These are phyloP conservation scores for Chaetodon trifascialis DNA, from an alignment of 2,113 vertebrate species.

Conservation along the genomic window DNA sequence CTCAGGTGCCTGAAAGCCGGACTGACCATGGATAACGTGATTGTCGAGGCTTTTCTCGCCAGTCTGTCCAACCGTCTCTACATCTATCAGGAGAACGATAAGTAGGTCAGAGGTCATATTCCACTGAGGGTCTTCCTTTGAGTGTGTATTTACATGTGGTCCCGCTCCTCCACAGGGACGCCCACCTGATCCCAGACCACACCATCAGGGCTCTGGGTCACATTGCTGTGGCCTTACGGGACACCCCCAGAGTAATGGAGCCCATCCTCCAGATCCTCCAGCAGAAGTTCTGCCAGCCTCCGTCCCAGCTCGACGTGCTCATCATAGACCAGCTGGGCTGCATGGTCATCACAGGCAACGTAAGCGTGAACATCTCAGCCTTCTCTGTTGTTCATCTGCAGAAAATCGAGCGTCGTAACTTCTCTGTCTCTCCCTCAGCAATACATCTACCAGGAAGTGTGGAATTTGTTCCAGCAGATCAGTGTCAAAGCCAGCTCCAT, in stretches of 20 bases:
- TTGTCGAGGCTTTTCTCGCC: slow-evolving; percentile 97
- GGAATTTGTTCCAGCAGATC: slow-evolving; percentile 99
- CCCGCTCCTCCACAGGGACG: slow-evolving; percentile 83
- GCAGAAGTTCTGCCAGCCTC: slow-evolving; percentile 99
- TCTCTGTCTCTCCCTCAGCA: slow-evolving; percentile 83
- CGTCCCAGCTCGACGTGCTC: slow-evolving; percentile 96
- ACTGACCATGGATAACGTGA: slow-evolving; percentile 92
- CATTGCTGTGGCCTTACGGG: slow-evolving; percentile 95
- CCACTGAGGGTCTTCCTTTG: background rate
- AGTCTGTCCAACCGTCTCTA: slow-evolving; percentile 98
- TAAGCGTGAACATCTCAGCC: slow-evolving; percentile 68
- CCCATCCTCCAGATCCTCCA: slow-evolving; percentile 98
- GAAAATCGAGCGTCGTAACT: background rate
- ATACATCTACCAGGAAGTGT: slow-evolving; percentile 99
- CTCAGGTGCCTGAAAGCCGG: slow-evolving; percentile 95
- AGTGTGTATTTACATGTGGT: background rate
- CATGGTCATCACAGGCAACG: slow-evolving; percentile 98
- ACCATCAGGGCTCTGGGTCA: slow-evolving; percentile 97
- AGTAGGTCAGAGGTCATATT: slow-evolving; percentile 82
- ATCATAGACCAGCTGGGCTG: slow-evolving; percentile 98
- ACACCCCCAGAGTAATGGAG: slow-evolving; percentile 97
- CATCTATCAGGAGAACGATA: slow-evolving; percentile 98
- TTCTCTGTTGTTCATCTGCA: background rate
- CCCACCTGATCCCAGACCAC: slow-evolving; percentile 97
- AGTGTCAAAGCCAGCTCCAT: slow-evolving; percentile 98